Evolutionary conservation across 2,888 invertebrate species (phyloP).

Genomic region (Macrophya annulata): DNA sequence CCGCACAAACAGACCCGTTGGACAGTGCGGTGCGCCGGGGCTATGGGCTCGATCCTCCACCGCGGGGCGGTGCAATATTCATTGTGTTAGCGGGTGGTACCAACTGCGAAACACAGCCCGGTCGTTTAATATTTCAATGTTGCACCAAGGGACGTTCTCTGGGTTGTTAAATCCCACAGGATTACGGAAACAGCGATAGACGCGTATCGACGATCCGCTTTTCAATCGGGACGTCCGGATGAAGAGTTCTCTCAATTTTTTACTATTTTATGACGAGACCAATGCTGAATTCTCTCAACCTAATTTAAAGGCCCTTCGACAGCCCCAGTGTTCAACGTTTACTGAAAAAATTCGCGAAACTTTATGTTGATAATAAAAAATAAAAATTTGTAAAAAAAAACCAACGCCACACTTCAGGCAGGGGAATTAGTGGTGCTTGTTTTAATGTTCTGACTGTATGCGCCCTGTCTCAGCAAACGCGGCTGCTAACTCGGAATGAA

Average conservation of each 20-base stretch:
- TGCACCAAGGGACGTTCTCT: constrained; percentile 64
- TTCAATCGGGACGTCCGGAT: background rate
- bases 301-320: background rate
- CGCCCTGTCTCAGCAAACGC: background rate
- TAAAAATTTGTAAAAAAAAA: background rate
- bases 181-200: constrained; percentile 68
- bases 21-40: background rate
- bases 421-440: background rate
- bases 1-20: constrained; percentile 57
- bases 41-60: background rate
- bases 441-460: background rate
- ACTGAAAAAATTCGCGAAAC: background rate
- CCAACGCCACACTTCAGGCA: background rate
- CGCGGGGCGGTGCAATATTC: constrained; percentile 38
- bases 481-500: background rate
- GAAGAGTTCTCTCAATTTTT: background rate
- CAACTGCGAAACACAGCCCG: constrained; percentile 52
- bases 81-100: constrained; percentile 48
- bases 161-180: constrained; percentile 72
- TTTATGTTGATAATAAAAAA: background rate
- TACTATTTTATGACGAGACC: background rate
- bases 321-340: background rate
- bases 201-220: constrained; percentile 26
- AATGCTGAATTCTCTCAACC: background rate
- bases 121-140: constrained; percentile 73